Evolutionary conservation across 2,888 invertebrate genomes (phyloP).

Genomic region (Asteroscopus sphinx): DNA sequence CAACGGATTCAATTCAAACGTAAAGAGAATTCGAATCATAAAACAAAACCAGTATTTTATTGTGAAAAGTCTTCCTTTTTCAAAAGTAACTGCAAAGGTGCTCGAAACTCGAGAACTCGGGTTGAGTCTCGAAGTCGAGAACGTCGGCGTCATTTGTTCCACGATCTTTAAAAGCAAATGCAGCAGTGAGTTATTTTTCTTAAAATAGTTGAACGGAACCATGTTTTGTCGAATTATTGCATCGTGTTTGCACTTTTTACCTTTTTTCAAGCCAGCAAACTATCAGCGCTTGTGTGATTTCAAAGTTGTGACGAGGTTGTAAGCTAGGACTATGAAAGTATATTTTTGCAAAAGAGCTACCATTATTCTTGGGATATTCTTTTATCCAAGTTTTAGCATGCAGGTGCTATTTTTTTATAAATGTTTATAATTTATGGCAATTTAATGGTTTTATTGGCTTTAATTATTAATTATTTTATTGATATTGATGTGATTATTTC

Average conservation of each 20-base stretch:
- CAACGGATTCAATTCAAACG: slow-evolving; percentile 12
- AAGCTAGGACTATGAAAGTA: too few relatives aligned
- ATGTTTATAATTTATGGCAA: too few relatives aligned
- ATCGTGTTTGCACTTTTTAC: slow-evolving; percentile 15
- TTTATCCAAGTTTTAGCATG: too few relatives aligned
- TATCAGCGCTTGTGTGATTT: neutral
- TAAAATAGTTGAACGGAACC: slow-evolving; percentile 11
- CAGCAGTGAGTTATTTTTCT: slow-evolving; percentile 49
- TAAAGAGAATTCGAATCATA: slow-evolving; percentile 21
- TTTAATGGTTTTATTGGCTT: too few relatives aligned
- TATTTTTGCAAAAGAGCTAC: too few relatives aligned
- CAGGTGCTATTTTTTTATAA: too few relatives aligned
- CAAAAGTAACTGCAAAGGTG: slow-evolving; percentile 45
- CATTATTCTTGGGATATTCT: too few relatives aligned
- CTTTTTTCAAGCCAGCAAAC: slow-evolving; percentile 10
- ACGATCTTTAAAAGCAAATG: slow-evolving; percentile 56
- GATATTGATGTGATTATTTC: too few relatives aligned
- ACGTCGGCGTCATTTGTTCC: slow-evolving; percentile 54
- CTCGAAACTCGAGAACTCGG: slow-evolving; percentile 39
- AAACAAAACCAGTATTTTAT: slow-evolving; percentile 28
- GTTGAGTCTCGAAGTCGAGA: slow-evolving; percentile 45
- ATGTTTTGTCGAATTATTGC: slow-evolving; percentile 42
- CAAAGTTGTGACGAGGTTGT: too few relatives aligned
- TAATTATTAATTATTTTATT: too few relatives aligned
- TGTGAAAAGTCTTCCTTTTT: slow-evolving; percentile 34